These are phyloP conservation scores for Ctenopoma kingsleyae DNA, from an alignment of 2,797 vertebrate genomes.

Conservation along the genomic window DNA sequence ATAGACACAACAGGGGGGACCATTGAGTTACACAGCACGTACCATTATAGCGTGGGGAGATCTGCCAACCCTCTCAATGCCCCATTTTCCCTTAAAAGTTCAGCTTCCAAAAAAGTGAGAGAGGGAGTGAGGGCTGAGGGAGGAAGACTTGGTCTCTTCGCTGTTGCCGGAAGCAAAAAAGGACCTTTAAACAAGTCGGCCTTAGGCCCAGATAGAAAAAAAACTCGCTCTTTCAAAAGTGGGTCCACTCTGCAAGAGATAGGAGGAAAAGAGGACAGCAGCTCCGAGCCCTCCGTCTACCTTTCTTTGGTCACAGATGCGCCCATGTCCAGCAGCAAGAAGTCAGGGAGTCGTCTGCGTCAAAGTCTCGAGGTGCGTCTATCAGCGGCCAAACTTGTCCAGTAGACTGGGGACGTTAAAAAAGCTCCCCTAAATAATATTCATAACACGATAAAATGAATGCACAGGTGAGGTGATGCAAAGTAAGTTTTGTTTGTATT, in stretches of 20 bases:
- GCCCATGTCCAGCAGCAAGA: conserved; percentile 70
- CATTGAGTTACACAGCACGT: conserved; percentile 88
- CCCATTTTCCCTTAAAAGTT: conserved; percentile 89
- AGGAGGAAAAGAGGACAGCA: conserved; percentile 58
- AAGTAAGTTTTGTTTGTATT: conserved; percentile 74
- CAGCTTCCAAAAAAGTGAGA: conserved; percentile 85
- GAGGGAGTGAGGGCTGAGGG: conserved; percentile 76
- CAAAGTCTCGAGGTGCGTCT: conserved; percentile 74
- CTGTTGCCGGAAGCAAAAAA: conserved; percentile 87
- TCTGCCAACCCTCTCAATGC: conserved; percentile 88
- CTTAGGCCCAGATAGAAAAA: conserved; percentile 76
- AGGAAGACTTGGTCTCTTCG: conserved; percentile 82
- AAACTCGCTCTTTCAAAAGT: conserved; percentile 70
- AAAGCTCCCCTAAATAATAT: conserved; percentile 37
- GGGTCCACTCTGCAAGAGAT: conserved; percentile 72
- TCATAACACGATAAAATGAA: conserved; percentile 19
- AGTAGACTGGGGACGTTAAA: conserved; percentile 44
- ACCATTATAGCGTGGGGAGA: conserved; percentile 89
- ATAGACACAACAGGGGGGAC: conserved; percentile 71
- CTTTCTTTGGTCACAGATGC: conserved; percentile 64
- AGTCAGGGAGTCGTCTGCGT: conserved; percentile 71
- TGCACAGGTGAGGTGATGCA: conserved; percentile 58
- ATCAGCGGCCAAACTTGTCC: conserved; percentile 69
- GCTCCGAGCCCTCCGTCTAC: conserved; percentile 59
- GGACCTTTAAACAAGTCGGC: conserved; percentile 83